These are phyloP conservation scores for Mandrillus leucophaeus DNA, from an alignment of 2,113 vertebrate genomes.

Conservation along the genomic window DNA sequence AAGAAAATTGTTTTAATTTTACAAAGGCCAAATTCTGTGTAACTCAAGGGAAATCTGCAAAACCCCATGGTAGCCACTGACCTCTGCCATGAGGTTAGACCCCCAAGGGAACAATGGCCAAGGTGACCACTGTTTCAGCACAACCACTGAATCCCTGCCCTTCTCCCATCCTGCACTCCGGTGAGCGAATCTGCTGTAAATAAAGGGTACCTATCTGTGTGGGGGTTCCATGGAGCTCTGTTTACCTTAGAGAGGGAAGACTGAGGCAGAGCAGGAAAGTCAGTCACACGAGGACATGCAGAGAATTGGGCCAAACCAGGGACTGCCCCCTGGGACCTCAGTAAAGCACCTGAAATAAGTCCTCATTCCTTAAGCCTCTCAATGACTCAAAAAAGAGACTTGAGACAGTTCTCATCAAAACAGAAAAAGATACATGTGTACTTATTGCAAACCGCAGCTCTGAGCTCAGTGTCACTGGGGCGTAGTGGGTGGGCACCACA, in stretches of 20 bases:
- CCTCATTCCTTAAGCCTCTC: background rate
- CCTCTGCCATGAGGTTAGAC: background rate
- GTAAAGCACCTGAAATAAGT: background rate
- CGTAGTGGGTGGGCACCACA: too few relatives aligned
- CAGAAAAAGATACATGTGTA: accelerated
- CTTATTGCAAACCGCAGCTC: background rate
- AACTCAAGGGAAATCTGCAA: background rate
- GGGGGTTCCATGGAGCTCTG: background rate
- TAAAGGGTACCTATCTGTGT: background rate
- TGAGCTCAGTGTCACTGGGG: background rate
- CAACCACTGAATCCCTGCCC: background rate
- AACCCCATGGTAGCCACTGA: background rate
- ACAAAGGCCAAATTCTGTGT: background rate
- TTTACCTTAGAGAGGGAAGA: background rate
- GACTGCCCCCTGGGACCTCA: background rate
- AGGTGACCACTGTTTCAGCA: background rate
- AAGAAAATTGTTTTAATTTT: too few relatives aligned
- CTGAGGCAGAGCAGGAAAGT: background rate
- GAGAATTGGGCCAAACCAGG: background rate
- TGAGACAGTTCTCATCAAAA: background rate
- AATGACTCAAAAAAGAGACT: background rate
- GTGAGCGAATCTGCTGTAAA: background rate
- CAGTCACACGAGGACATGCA: accelerated
- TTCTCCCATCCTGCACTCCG: background rate
- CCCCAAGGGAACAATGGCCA: background rate